A percentile compares a stretch with the other conserved stretches of the same genome.
Evolutionary conservation across 2,113 vertebrate genomes (phyloP).

Genomic region (Aegithalos caudatus): DNA sequence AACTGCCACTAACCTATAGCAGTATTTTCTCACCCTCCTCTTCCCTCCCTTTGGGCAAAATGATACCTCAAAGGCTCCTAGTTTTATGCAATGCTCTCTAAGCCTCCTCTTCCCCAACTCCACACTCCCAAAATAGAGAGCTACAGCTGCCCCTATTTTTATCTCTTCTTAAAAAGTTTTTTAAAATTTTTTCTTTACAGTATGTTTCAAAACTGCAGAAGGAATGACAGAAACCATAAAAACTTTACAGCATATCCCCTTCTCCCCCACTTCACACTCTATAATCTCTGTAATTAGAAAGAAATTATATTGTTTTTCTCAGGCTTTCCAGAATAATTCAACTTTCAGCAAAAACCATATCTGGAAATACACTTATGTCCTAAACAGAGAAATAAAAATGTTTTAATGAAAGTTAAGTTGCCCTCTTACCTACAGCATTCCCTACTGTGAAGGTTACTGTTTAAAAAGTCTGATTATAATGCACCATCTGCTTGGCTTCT

Average conservation of each 20-base stretch:
- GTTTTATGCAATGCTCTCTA: not conserved
- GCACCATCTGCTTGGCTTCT: constrained; percentile 59
- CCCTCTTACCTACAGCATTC: constrained; percentile 49
- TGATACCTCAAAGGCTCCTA: not conserved
- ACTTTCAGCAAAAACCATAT: constrained; percentile 1
- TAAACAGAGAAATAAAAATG: constrained; percentile 32
- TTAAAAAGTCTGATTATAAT: constrained; percentile 56
- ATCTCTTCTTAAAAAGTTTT: not conserved
- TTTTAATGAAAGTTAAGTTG: constrained; percentile 54
- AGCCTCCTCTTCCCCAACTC: not conserved
- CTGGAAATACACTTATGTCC: not conserved
- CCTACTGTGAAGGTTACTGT: constrained; percentile 57
- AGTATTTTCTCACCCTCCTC: not conserved
- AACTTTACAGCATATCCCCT: not conserved
- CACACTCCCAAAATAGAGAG: not conserved
- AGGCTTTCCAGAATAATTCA: constrained; percentile 8
- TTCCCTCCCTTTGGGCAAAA: not conserved
- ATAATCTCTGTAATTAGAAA: not conserved
- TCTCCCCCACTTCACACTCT: not conserved
- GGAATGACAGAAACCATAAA: not conserved
- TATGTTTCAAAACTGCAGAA: constrained; percentile 8
- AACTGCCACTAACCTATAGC: not conserved
- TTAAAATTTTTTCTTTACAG: not conserved
- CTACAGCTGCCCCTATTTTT: not conserved
- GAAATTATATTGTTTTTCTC: not conserved